Conservation (phyloP, 2,113 vertebrate species). For the Isichthys henryi region DNA sequence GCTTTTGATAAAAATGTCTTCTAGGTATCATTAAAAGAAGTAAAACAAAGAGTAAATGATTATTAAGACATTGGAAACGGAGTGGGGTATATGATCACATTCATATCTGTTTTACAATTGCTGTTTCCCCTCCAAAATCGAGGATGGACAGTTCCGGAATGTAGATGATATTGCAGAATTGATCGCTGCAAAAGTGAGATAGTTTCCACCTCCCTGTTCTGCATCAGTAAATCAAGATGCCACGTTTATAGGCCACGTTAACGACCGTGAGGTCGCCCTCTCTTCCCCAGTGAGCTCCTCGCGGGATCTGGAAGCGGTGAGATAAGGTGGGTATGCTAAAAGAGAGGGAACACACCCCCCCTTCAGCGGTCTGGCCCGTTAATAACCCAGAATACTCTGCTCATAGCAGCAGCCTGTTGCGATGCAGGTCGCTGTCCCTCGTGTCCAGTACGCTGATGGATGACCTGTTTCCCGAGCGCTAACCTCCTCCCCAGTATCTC, state of each 20-base stretch:
- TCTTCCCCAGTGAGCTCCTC: not conserved
- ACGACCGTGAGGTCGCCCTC: not conserved
- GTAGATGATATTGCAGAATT: not conserved
- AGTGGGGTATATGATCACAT: not conserved
- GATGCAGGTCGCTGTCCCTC: slow-evolving; percentile 15
- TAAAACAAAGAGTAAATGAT: not conserved
- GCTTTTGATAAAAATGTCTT: not conserved
- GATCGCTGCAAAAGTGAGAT: not conserved
- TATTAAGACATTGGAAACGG: not conserved
- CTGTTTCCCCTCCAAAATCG: not conserved
- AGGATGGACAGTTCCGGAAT: not conserved
- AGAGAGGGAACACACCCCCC: slow-evolving; percentile 3
- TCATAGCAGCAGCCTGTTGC: not conserved
- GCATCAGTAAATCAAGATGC: slow-evolving; percentile 13
- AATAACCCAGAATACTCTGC: slow-evolving; percentile 21
- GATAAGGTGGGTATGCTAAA: slow-evolving; percentile 5
- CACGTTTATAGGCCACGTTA: slow-evolving; percentile 16
- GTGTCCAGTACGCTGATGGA: slow-evolving; percentile 23
- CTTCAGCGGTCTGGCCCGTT: not conserved
- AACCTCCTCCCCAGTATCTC: not conserved
- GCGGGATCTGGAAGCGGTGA: slow-evolving; percentile 18
- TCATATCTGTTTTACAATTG: not conserved
- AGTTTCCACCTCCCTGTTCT: not conserved
- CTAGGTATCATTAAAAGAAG: not conserved
- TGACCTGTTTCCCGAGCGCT: not conserved